These are phyloP conservation scores for Staurois parvus DNA, from an alignment of 2,797 vertebrate species.

Conservation along the genomic window DNA sequence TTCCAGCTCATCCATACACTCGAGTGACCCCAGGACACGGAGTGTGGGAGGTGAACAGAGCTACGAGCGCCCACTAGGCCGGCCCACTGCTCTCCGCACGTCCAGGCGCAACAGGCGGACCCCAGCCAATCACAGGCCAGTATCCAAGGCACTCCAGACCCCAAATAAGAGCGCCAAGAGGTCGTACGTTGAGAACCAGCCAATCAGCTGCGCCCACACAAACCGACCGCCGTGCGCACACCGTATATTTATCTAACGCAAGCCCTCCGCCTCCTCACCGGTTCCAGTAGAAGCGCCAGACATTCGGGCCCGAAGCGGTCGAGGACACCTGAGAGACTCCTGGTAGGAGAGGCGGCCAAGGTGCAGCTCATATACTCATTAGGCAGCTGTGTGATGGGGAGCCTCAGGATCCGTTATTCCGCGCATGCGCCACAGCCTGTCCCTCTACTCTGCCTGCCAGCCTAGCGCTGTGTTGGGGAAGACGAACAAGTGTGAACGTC, in stretches of 20 bases:
- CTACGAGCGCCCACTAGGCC: not conserved
- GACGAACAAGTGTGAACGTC: constrained; percentile 19
- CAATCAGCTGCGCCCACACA: constrained; percentile 8
- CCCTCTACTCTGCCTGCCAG: not conserved
- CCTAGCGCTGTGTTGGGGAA: constrained; percentile 26
- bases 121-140: constrained; percentile 33
- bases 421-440: constrained; percentile 43
- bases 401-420: constrained; percentile 45
- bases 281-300: not conserved
- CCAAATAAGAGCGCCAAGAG: constrained; percentile 8
- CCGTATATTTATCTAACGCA: no score
- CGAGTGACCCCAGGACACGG: no score
- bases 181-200: not conserved
- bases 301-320: not conserved
- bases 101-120: not conserved
- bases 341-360: not conserved
- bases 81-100: not conserved
- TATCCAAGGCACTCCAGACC: constrained; percentile 17
- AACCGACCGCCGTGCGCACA: not conserved
- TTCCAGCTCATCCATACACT: no score
- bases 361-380: not conserved
- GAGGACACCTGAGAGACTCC: not conserved
- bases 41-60: not conserved
- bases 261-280: constrained; percentile 2
- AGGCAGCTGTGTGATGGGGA: constrained; percentile 20